phyloP scores from a whole-genome alignment of 2,888 invertebrate genomes.

The Petrolisthes manimaculis region DNA sequence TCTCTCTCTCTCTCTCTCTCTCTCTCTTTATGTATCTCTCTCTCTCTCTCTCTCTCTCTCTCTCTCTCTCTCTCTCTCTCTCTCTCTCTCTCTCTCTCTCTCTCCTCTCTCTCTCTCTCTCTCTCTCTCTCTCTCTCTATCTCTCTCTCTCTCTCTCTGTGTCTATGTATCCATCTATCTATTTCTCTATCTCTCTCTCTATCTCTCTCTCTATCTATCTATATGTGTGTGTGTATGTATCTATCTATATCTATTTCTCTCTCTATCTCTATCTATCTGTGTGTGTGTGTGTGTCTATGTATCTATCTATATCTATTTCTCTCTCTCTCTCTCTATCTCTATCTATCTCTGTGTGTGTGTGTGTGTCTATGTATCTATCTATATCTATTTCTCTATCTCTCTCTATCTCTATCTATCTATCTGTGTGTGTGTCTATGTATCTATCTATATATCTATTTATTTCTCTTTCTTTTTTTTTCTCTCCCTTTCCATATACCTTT shows the following conservation, averaged over 20 bases:
- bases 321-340: neutral
- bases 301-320: neutral
- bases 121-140: neutral
- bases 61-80: neutral
- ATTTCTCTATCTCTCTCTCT: neutral
- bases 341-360: neutral
- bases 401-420: neutral
- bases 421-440: too few species aligned
- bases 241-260: neutral
- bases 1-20: too few species aligned
- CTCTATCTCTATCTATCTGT: neutral
- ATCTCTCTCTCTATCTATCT: neutral
- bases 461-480: too few species aligned
- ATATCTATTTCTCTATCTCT: neutral
- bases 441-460: too few species aligned
- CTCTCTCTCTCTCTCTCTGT: neutral
- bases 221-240: neutral
- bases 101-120: neutral
- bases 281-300: neutral
- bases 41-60: neutral
- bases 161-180: neutral
- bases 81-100: neutral
- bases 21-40: too few species aligned
- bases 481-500: too few species aligned
- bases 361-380: neutral